Percentiles rank a stretch among this genome's conserved stretches.
Evolutionary conservation across 2,888 invertebrate species (phyloP).

Genomic region (Iselma pallidipennis): DNA sequence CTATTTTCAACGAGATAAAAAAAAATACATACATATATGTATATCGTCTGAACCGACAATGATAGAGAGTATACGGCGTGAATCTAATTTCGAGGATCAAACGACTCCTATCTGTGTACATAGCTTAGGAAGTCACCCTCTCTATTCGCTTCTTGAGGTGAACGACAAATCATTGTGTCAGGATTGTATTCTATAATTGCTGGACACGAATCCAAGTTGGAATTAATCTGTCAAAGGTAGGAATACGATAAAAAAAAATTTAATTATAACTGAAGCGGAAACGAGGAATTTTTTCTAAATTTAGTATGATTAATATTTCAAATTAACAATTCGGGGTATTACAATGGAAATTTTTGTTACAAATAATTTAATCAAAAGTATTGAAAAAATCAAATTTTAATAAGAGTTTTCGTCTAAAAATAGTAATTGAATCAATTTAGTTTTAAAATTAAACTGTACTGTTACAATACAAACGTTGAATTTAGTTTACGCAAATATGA

Average conservation of each 20-base stretch:
- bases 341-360: too few relatives aligned
- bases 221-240: too few relatives aligned
- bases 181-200: neutral
- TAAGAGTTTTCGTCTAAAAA: neutral
- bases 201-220: too few relatives aligned
- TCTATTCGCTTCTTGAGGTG: neutral
- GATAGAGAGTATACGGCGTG: constrained; percentile 25
- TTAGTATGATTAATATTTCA: too few relatives aligned
- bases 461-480: neutral
- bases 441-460: neutral
- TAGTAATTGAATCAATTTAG: neutral
- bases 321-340: too few relatives aligned
- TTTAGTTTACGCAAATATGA: neutral
- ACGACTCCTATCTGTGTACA: constrained; percentile 23
- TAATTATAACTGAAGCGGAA: too few relatives aligned
- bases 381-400: too few relatives aligned
- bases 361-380: neutral
- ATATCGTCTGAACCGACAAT: constrained; percentile 7
- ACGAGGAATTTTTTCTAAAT: too few relatives aligned
- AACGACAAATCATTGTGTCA: neutral
- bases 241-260: too few relatives aligned
- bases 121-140: neutral
- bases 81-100: constrained; percentile 33
- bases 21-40: constrained; percentile 23
- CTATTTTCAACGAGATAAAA: constrained; percentile 23